Base-by-base conservation (phyloP, 2,888 invertebrate species). In the Rotaria socialis region DNA sequence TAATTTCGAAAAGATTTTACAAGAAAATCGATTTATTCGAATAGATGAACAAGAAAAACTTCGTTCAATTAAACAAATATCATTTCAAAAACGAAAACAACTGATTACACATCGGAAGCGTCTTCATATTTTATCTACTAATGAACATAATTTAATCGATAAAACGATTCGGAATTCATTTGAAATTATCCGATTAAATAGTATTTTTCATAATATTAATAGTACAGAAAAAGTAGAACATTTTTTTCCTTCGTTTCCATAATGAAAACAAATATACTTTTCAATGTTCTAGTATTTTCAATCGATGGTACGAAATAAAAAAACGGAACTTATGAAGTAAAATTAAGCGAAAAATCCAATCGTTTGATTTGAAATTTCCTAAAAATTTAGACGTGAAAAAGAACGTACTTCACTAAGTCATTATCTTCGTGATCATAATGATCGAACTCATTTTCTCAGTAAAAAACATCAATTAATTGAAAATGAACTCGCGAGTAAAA, bases 381-480 rank as follows among this genome's bases (percentile, higher is more conserved):
- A 52, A 14, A 52, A 52, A n/a, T 67, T 67, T 67, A 67, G 67
- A 16, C 6, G 27, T 67, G 67, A 67, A 35, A 67, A 67, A 67
- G 35, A 67, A 27, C 67, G 67, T 35, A 35, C 67, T 14, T 67
- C 67, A 27, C 67, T 67, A 0, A 67, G 16, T 67, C 67, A 14
- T 67, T 27, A 14, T 67, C 67, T 67, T 67, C 67, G n/a, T 35
- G 67, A 67, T 67, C 27, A 35, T 35, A n/a, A 35, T 35, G n/a
- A 67, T 67, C 22, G 16, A 35, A 67, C 14, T 35, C 67, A 67
- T 35, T 67, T 67, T 67, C 14, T 67, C 35, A 67, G 10, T 27
- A 67, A 67, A n/a, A 67, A 67, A 16, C 27, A 67, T 67, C 67
- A 67, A 35, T 67, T 67, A 67, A 67, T 67, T 35, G 35, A 67